phyloP scores from a whole-genome alignment of 2,888 invertebrate genomes.

The Boloria euphrosyne region DNA sequence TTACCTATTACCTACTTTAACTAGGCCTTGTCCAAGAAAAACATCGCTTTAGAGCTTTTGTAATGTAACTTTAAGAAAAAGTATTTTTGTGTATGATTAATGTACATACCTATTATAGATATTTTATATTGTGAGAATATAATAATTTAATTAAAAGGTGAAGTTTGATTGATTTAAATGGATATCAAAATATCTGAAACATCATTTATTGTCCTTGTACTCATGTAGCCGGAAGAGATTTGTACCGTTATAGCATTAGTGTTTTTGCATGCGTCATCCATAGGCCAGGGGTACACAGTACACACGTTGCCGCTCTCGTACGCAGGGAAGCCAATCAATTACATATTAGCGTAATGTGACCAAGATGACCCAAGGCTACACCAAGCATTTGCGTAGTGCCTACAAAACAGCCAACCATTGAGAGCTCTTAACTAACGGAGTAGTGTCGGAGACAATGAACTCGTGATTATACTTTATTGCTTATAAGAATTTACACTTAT shows the following conservation, averaged over 20 bases:
- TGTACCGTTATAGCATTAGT: constrained; percentile 74
- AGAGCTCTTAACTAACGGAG: constrained; percentile 58
- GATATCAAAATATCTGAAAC: constrained; percentile 31
- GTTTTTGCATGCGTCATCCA: constrained; percentile 76
- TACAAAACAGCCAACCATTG: constrained; percentile 52
- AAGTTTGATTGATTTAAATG: constrained; percentile 27
- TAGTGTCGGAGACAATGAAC: constrained; percentile 56
- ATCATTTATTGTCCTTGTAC: constrained; percentile 29
- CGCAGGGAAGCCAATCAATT: constrained; percentile 77
- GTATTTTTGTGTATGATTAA: no score
- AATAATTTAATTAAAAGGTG: not conserved
- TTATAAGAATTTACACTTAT: constrained; percentile 35
- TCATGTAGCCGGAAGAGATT: constrained; percentile 52
- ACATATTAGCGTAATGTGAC: constrained; percentile 79
- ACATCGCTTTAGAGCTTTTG: no score
- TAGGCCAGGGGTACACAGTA: constrained; percentile 64
- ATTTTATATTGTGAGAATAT: no score
- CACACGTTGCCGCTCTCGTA: constrained; percentile 55
- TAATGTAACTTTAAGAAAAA: no score
- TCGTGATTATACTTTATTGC: constrained; percentile 59
- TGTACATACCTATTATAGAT: no score
- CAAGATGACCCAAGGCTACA: constrained; percentile 63
- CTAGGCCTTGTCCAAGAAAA: no score
- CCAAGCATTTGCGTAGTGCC: constrained; percentile 64
- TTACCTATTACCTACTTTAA: no score